These are phyloP conservation scores for Drosophila colorata DNA, from an alignment of 2,888 invertebrate species.

Conservation along the genomic window DNA sequence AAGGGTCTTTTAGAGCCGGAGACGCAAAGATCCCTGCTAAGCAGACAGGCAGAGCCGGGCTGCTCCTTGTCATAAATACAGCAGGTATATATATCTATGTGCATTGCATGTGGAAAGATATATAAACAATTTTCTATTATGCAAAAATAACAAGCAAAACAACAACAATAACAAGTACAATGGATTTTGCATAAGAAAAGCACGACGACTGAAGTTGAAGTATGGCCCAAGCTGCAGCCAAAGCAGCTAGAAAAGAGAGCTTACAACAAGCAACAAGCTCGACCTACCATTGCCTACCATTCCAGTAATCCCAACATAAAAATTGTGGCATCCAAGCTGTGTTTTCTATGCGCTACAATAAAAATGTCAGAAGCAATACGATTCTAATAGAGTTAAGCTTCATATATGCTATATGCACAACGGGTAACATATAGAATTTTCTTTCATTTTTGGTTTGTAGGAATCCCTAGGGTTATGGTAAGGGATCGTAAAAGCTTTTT, in stretches of 20 bases:
- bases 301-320: background rate
- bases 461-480: too few species aligned
- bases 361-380: background rate
- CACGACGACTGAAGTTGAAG: slow-evolving; percentile 62
- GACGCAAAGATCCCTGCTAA: slow-evolving; percentile 25
- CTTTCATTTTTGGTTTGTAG: too few species aligned
- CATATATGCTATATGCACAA: too few species aligned
- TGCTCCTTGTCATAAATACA: slow-evolving; percentile 39
- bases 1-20: slow-evolving; percentile 63
- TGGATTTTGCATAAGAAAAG: slow-evolving; percentile 74
- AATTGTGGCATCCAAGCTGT: background rate
- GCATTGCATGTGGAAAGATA: slow-evolving; percentile 45
- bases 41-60: slow-evolving; percentile 32
- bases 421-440: too few species aligned
- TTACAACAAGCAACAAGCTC: background rate
- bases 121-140: slow-evolving; percentile 81
- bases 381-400: too few species aligned
- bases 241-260: slow-evolving; percentile 13
- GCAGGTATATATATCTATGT: slow-evolving; percentile 12
- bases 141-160: slow-evolving; percentile 72
- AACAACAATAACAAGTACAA: slow-evolving; percentile 47
- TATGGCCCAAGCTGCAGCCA: slow-evolving; percentile 48
- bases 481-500: too few species aligned
- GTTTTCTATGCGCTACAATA: slow-evolving; percentile 22
- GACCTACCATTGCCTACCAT: background rate